A percentile compares a stretch with the other conserved stretches of the same genome.
phyloP scores from a whole-genome alignment of 2,113 vertebrate species.

The Bos indicus region DNA sequence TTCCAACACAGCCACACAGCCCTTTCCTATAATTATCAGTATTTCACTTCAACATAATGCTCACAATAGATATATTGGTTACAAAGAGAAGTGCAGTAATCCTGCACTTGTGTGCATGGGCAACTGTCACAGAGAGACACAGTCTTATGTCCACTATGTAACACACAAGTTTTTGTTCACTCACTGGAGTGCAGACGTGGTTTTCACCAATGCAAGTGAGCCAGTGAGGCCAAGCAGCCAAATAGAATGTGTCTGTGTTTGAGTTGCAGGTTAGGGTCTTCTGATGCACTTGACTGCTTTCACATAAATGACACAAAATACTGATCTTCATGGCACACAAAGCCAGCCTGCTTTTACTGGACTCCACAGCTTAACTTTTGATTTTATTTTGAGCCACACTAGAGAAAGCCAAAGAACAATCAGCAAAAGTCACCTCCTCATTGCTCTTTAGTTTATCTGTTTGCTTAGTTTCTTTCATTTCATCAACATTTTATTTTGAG shows the following conservation, averaged over 20 bases:
- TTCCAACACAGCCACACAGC: not conserved
- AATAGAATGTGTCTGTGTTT: not conserved
- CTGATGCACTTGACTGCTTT: not conserved
- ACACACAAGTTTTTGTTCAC: not conserved
- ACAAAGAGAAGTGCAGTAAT: not conserved
- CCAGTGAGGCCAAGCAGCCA: not conserved
- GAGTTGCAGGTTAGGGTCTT: not conserved
- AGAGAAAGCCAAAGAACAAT: not conserved
- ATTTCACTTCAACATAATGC: not conserved
- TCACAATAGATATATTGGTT: not conserved
- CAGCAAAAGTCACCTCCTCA: not conserved
- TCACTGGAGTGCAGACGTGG: not conserved
- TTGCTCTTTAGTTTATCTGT: not conserved
- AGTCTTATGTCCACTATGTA: not conserved
- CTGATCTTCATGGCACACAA: not conserved
- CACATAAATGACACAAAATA: not conserved
- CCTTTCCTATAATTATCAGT: not conserved
- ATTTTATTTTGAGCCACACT: not conserved
- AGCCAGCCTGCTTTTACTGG: not conserved
- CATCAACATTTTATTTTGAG: not conserved
- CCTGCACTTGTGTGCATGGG: not conserved
- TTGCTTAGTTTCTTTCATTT: not conserved
- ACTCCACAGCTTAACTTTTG: not conserved
- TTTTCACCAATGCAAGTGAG: not conserved
- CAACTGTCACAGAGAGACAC: not conserved